Base-by-base conservation (phyloP, 2,113 vertebrate species). In the Mesembrinibis cayennensis region DNA sequence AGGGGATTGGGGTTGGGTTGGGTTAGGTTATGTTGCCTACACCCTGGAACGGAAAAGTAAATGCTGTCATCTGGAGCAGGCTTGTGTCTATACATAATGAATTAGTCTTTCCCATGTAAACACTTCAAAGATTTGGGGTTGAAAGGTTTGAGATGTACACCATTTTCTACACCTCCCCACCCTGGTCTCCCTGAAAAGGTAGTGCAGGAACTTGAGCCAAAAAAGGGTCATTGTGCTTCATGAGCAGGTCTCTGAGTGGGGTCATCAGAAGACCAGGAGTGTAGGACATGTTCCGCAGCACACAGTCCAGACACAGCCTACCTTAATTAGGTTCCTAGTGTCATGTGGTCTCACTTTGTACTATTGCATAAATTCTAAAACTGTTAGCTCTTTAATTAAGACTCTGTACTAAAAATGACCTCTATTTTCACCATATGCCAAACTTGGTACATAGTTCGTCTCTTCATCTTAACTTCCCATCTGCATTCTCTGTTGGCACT, bases 301-400 rank as follows among this genome's bases (percentile, higher is more conserved):
- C 59, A 15, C 34, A 52, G 45, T 82, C 61, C 47, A 85, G 81
- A 34, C 15, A 40, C 29, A 82, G 27, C 21, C 73, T 53, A 20
- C n/a, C 25, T 82, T 87, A 85, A 80, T 89, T 80, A 77, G 20
- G 18, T 42, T 87, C 47, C 21, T 62, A 22, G 32, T 49, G 34
- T 72, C 9, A 6, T 50, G 14, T 53, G 25, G 44, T 82, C 71
- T 86, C 70, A 62, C 63, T 89, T 85, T 34, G 42, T 38, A 27
- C 71, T 83, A 26, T 71, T 94, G 90, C 42, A 62, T 73, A 63
- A 56, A 80, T 78, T 72, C 63, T 94, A 55, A 77, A 88, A 30
- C n/a, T 77, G 62, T 38, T 94, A 94, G 50, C 42, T 77, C 19
- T 97, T 96, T 95, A 91, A 93, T 94, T 93, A 94, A 42, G 40